These are phyloP conservation scores for Discoglossus pictus DNA, from an alignment of 2,797 vertebrate genomes.

Conservation along the genomic window DNA sequence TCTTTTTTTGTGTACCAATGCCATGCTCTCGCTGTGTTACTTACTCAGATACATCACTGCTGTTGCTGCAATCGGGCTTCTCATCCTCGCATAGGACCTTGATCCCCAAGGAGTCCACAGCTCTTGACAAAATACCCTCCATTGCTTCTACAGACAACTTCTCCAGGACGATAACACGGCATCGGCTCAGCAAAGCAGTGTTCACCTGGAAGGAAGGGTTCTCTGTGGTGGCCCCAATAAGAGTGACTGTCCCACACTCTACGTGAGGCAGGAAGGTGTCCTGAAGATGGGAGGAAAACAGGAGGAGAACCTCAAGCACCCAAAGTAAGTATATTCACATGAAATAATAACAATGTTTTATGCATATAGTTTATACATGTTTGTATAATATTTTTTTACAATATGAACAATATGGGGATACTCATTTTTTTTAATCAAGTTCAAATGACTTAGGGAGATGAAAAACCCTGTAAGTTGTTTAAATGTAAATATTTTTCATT, in stretches of 20 bases:
- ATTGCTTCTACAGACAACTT: slow-evolving; percentile 88
- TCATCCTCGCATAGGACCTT: slow-evolving; percentile 68
- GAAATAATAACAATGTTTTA: too few species aligned
- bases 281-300: slow-evolving; percentile 88
- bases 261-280: slow-evolving; percentile 98
- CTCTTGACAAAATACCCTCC: slow-evolving; percentile 78
- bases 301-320: slow-evolving; percentile 72
- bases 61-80: slow-evolving; percentile 57
- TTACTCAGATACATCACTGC: slow-evolving; percentile 75
- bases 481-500: too few species aligned
- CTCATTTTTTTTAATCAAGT: too few species aligned
- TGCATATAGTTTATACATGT: too few species aligned
- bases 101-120: slow-evolving; percentile 79
- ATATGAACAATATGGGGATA: too few species aligned
- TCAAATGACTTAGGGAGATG: too few species aligned
- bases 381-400: too few species aligned
- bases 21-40: slow-evolving; percentile 71
- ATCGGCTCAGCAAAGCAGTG: slow-evolving; percentile 89
- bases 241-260: slow-evolving; percentile 88
- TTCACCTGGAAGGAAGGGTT: slow-evolving; percentile 98
- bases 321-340: slow-evolving; percentile 73
- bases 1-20: slow-evolving; percentile 64
- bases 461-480: too few species aligned
- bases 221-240: slow-evolving; percentile 92
- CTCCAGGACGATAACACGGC: slow-evolving; percentile 91